Evolutionary conservation across 2,797 vertebrate genomes (phyloP), one percentile per base, ranked within the genome.

Genomic region (Pangasius krempfi): DNA sequence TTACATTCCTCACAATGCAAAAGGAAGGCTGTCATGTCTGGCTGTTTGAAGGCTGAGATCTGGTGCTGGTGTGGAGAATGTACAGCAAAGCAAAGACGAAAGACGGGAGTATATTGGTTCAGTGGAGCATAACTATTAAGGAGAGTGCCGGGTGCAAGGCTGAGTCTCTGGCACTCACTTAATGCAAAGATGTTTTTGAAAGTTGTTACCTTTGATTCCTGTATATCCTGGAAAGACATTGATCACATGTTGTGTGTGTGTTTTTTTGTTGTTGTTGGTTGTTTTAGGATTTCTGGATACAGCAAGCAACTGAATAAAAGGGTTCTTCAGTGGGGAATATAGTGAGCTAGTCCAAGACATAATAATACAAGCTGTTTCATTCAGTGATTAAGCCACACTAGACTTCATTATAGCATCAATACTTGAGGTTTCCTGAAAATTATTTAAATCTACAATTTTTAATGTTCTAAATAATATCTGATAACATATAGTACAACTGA

Each of bases 11-110:
- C 66, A 86, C 86, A 50, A 70, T 60, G 44, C 47, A 82, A 58
- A 75, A 68, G 88, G 64, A 88, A 81, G 6, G 14, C 73, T 88
- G 80, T 89, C 73, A 85, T 79, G 80, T 72, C 52, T 83, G 52
- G 40, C 25, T 16, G 54, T 85, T 87, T 85, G 54, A 78, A 82
- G 87, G 84, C 33, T 6, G 27, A 83, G 58, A 66, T 81, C 54
- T 58, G 78, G 54, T 33, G 78, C 54, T 8, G 2, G 33, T 37
- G n/a, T 80, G 54, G 78, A 37, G 30, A 81, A 40, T 10, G 54
- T 56, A 81, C 52, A 37, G 25, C n/a, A 54, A 54, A 79, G 40
- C 37, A 72, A 22, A 72, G 72, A 40, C 40, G 72, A 27, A n/a
- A 50, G 25, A n/a, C 73, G 16, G 13, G 30, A 80, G 18, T 22